Conservation (phyloP, 2,113 vertebrate species). For the Procavia capensis region DNA sequence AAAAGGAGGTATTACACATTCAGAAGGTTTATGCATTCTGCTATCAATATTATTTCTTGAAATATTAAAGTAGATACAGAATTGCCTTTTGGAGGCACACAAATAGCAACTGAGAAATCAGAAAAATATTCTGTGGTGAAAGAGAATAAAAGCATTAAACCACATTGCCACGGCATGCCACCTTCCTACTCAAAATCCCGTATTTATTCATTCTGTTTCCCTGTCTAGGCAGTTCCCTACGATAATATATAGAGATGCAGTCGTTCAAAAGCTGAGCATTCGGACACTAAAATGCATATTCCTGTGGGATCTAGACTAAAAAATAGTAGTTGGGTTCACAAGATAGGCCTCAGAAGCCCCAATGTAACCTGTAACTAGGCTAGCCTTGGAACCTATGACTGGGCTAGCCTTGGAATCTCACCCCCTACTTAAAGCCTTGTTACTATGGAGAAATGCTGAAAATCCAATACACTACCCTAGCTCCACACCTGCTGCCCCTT, state of each 20-base stretch:
- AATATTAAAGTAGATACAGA: conserved; percentile 40
- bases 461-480: background rate
- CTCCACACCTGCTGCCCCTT: background rate
- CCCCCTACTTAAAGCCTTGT: background rate
- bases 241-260: background rate
- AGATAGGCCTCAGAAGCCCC: background rate
- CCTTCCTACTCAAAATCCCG: background rate
- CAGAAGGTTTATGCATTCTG: conserved; percentile 30
- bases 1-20: conserved; percentile 19
- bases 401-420: background rate
- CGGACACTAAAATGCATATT: background rate
- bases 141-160: conserved; percentile 46
- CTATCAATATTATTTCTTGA: conserved; percentile 37
- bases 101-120: conserved; percentile 29
- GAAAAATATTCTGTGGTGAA: conserved; percentile 17
- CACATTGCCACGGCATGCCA: background rate
- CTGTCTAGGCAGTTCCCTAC: background rate
- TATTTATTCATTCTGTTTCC: background rate
- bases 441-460: background rate
- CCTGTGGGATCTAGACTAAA: background rate
- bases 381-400: background rate
- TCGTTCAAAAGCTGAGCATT: background rate
- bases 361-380: background rate
- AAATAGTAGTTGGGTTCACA: background rate
- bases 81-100: conserved; percentile 4